phyloP scores from a whole-genome alignment of 2,888 invertebrate species.

The Trisateles emortualis region DNA sequence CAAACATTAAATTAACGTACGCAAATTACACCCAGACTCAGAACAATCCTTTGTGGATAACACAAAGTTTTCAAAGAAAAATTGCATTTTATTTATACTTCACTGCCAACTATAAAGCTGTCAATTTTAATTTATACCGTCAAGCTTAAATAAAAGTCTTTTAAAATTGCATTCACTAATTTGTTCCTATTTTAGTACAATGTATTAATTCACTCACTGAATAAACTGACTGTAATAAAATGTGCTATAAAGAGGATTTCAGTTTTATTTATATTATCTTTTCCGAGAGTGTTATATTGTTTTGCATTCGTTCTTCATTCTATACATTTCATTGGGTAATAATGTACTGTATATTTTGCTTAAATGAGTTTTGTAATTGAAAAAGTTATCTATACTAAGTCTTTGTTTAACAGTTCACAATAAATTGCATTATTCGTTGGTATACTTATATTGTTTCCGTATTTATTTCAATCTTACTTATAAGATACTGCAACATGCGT shows the following conservation, averaged over 20 bases:
- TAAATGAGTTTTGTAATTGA: too few relatives aligned
- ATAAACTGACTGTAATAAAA: slow-evolving; percentile 7
- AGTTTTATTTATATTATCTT: slow-evolving; percentile 6
- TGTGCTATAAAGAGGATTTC: slow-evolving; percentile 3
- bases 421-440: too few relatives aligned
- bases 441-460: too few relatives aligned
- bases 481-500: too few relatives aligned
- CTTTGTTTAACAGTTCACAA: too few relatives aligned
- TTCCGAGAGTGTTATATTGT: neutral
- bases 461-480: too few relatives aligned
- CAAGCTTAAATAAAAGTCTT: neutral
- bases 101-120: neutral
- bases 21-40: too few relatives aligned
- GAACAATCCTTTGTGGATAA: too few relatives aligned
- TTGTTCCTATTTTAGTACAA: slow-evolving; percentile 7
- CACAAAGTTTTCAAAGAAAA: neutral
- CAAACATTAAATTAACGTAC: too few relatives aligned
- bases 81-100: neutral
- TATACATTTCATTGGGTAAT: neutral
- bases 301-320: neutral
- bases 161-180: slow-evolving; percentile 4
- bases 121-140: neutral
- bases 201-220: slow-evolving; percentile 4
- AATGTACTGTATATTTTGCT: too few relatives aligned
- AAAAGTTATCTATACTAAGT: too few relatives aligned